Conservation (phyloP, 2,797 vertebrate genomes). For the Phrynocephalus guinanensis region DNA sequence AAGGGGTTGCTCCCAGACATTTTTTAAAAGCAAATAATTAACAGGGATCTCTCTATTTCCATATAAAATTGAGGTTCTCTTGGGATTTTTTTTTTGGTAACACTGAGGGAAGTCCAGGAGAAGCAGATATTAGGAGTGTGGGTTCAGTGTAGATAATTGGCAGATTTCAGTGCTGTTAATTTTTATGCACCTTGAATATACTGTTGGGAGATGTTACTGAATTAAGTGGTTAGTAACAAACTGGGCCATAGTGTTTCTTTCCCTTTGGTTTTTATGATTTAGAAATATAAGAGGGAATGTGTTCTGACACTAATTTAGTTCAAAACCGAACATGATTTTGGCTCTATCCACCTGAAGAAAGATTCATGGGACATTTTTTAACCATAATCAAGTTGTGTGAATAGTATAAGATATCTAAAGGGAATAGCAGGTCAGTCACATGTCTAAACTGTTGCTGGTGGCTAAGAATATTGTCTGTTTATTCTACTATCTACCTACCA, state of each 20-base stretch:
- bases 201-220: background rate
- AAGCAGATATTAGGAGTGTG: conserved; percentile 17
- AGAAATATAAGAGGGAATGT: background rate
- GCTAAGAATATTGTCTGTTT: background rate
- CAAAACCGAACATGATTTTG: background rate
- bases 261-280: background rate
- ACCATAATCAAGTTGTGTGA: too few relatives aligned
- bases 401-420: background rate
- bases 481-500: background rate
- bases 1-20: background rate
- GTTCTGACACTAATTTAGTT: background rate
- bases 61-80: background rate
- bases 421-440: background rate
- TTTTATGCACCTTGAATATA: background rate
- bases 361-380: too few relatives aligned
- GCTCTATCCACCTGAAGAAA: too few relatives aligned
- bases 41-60: background rate
- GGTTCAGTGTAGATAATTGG: conserved; percentile 31
- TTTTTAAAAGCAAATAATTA: conserved; percentile 27
- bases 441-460: background rate
- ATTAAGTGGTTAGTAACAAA: background rate
- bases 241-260: background rate
- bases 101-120: background rate
- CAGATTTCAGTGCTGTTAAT: background rate
- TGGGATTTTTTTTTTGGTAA: background rate